Percentiles rank a stretch among this genome's conserved stretches.
phyloP scores from a whole-genome alignment of 2,113 vertebrate species.

The Myiagra hebetior region DNA sequence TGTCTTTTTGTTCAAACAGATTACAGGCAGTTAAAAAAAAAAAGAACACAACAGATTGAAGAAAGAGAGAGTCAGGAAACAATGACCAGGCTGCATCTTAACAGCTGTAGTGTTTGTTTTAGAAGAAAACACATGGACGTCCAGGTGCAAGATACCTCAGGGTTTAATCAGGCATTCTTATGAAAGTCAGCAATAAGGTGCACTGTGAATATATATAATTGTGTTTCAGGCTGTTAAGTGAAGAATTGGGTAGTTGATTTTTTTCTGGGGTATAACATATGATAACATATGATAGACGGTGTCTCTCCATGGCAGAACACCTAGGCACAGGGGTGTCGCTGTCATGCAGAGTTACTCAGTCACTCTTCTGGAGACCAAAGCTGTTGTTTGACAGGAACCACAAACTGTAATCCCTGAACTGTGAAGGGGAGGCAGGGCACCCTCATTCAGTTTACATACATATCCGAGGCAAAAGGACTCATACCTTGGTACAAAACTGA shows the following conservation, averaged over 20 bases:
- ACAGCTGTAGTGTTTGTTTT: not conserved
- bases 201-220: not conserved
- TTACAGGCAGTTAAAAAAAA: not conserved
- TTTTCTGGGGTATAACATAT: not conserved
- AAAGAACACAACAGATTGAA: not conserved
- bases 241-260: not conserved
- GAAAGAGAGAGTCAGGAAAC: not conserved
- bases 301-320: not conserved
- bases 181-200: not conserved
- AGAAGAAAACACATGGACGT: not conserved
- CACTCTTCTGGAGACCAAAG: not conserved
- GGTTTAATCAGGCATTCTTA: not conserved
- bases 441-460: not conserved
- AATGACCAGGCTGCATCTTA: not conserved
- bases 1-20: not conserved
- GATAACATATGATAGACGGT: no score
- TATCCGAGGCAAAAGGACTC: not conserved
- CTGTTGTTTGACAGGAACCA: not conserved
- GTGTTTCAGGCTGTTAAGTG: not conserved
- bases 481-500: not conserved
- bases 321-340: accelerated
- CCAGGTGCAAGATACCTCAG: not conserved
- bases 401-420: not conserved
- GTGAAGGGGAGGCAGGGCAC: not conserved
- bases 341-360: not conserved